These are phyloP conservation scores for Spisula subtruncata DNA, from an alignment of 2,888 invertebrate species.

Conservation along the genomic window DNA sequence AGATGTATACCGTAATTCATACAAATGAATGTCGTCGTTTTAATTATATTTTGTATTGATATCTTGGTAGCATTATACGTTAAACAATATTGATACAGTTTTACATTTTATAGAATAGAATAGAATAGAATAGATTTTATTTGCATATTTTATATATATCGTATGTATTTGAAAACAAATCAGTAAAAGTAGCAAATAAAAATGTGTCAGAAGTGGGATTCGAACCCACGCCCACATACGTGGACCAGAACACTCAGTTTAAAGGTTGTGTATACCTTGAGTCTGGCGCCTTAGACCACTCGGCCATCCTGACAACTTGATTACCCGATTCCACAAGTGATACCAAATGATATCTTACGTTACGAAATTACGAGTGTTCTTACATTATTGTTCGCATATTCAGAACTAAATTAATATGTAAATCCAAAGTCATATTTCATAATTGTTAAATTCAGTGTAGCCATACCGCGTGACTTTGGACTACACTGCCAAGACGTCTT, in stretches of 20 bases:
- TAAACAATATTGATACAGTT: background rate
- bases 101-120: too few relatives aligned
- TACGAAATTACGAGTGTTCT: too few relatives aligned
- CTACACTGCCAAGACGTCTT: too few relatives aligned
- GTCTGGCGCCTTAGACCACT: conserved; percentile 70
- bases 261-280: conserved; percentile 46
- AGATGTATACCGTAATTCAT: background rate
- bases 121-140: too few relatives aligned
- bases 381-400: too few relatives aligned
- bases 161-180: background rate
- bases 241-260: conserved; percentile 60
- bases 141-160: background rate
- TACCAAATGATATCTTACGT: too few relatives aligned
- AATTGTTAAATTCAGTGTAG: too few relatives aligned
- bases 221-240: conserved; percentile 68
- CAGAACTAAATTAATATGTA: too few relatives aligned
- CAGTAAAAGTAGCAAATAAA: conserved; percentile 4
- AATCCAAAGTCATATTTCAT: too few relatives aligned
- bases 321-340: too few relatives aligned
- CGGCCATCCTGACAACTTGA: conserved; percentile 62
- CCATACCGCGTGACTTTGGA: too few relatives aligned
- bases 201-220: conserved; percentile 65
- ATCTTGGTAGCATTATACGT: background rate
- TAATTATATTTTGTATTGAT: background rate
- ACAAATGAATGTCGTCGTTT: background rate